A percentile compares a stretch with the other conserved stretches of the same genome.
These are phyloP conservation scores for Zapus hudsonius DNA, from an alignment of 2,113 vertebrate genomes.

Conservation along the genomic window DNA sequence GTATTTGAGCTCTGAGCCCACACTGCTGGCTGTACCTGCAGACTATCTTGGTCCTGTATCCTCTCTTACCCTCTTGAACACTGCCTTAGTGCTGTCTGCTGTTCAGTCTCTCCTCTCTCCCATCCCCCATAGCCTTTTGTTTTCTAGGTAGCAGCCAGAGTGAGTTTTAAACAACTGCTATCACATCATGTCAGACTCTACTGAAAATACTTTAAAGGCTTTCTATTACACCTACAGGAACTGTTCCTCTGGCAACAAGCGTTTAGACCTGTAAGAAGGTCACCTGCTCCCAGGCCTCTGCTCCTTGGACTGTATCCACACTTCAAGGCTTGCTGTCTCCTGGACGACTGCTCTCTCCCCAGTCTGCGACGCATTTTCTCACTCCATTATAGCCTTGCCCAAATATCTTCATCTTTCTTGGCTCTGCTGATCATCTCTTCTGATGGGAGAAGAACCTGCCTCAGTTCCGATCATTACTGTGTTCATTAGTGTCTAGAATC, in stretches of 20 bases:
- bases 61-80: not conserved
- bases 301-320: not conserved
- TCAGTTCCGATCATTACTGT: not conserved
- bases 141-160: not conserved
- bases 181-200: not conserved
- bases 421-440: too few species aligned
- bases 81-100: not conserved
- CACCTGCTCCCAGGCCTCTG: not conserved
- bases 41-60: not conserved
- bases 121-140: not conserved
- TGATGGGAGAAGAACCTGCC: not conserved
- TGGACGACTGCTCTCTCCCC: not conserved
- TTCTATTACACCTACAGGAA: not conserved
- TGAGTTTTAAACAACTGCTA: not conserved
- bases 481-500: conserved; percentile 13
- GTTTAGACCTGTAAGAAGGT: not conserved
- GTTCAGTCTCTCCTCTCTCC: not conserved
- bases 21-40: conserved; percentile 26
- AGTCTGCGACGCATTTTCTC: not conserved
- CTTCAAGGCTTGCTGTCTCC: not conserved
- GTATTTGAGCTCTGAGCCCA: not conserved
- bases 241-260: not conserved
- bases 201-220: not conserved
- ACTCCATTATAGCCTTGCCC: conserved; percentile 16
- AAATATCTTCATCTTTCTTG: conserved; percentile 6